Evolutionary conservation across 2,113 vertebrate species (phyloP).

Genomic region (Bubo scandiacus): DNA sequence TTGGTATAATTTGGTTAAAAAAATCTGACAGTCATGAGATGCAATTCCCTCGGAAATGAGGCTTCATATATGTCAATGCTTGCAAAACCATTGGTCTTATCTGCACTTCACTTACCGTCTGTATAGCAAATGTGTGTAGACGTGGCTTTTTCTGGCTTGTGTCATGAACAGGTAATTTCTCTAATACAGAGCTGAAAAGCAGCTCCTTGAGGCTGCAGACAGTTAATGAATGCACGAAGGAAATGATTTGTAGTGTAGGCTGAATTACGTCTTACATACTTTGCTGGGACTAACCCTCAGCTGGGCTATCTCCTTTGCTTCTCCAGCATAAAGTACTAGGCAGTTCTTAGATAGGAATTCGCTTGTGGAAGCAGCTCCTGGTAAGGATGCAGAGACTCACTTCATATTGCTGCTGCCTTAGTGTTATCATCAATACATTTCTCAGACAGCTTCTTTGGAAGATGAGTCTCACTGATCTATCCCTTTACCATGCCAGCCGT

Average conservation of each 20-base stretch:
- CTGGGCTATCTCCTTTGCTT: neutral
- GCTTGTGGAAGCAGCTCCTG: neutral
- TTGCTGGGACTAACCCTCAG: neutral
- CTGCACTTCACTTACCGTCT: neutral
- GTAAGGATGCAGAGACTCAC: neutral
- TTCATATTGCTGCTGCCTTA: neutral
- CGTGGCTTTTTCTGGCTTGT: neutral
- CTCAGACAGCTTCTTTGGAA: neutral
- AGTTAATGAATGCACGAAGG: neutral
- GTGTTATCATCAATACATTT: neutral
- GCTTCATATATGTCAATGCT: neutral
- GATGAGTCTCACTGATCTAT: neutral
- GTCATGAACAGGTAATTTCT: slow-evolving; percentile 24
- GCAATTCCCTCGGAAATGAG: neutral
- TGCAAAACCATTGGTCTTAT: neutral
- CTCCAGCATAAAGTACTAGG: neutral
- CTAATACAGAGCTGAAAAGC: neutral
- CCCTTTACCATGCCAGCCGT: neutral
- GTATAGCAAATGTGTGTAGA: neutral
- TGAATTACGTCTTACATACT: neutral
- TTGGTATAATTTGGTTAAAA: slow-evolving; percentile 12
- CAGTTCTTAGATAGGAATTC: neutral
- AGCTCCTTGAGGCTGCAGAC: neutral
- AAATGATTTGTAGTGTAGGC: neutral
- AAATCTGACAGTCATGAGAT: neutral